Conservation (phyloP, 1,140 invertebrate genomes). For the Venustaconcha ellipsiformis region DNA sequence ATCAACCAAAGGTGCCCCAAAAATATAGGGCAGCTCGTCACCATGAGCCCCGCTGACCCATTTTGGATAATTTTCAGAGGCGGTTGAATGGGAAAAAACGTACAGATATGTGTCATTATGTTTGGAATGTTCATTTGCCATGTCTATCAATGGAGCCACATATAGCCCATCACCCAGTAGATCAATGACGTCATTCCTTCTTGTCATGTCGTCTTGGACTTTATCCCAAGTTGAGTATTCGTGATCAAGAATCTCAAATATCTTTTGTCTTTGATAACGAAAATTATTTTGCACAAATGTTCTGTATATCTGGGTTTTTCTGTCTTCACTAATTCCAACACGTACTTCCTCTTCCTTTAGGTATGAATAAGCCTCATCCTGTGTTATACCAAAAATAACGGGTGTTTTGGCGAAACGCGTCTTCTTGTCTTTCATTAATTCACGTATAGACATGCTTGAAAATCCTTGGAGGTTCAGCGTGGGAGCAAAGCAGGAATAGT, state of each 20-base stretch:
- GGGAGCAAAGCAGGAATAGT: slow-evolving; percentile 78
- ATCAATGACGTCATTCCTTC: slow-evolving; percentile 91
- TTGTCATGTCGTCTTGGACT: slow-evolving; percentile 75
- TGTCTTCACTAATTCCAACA: slow-evolving; percentile 90
- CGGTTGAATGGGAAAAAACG: slow-evolving; percentile 80
- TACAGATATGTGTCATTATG: slow-evolving; percentile 62
- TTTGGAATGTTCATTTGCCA: slow-evolving; percentile 89
- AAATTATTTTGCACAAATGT: slow-evolving; percentile 90
- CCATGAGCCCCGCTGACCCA: slow-evolving; percentile 78
- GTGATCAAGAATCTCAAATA: slow-evolving; percentile 96
- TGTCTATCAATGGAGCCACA: slow-evolving; percentile 91
- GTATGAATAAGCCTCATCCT: slow-evolving; percentile 89
- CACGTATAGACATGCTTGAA: too few species aligned
- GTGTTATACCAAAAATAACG: slow-evolving; percentile 92
- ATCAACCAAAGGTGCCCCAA: slow-evolving; percentile 89
- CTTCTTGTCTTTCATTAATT: too few species aligned
- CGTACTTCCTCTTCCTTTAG: slow-evolving; percentile 93
- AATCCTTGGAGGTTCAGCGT: slow-evolving; percentile 71
- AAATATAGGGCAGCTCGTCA: slow-evolving; percentile 92
- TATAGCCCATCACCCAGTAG: slow-evolving; percentile 90
- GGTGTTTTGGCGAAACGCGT: slow-evolving; percentile 72
- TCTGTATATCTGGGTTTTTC: slow-evolving; percentile 90
- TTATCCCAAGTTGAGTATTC: slow-evolving; percentile 78
- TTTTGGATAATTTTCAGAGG: slow-evolving; percentile 78
- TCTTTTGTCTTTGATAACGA: slow-evolving; percentile 93